Conservation (phyloP, 2,888 invertebrate genomes). For the Auanema sp. region DNA sequence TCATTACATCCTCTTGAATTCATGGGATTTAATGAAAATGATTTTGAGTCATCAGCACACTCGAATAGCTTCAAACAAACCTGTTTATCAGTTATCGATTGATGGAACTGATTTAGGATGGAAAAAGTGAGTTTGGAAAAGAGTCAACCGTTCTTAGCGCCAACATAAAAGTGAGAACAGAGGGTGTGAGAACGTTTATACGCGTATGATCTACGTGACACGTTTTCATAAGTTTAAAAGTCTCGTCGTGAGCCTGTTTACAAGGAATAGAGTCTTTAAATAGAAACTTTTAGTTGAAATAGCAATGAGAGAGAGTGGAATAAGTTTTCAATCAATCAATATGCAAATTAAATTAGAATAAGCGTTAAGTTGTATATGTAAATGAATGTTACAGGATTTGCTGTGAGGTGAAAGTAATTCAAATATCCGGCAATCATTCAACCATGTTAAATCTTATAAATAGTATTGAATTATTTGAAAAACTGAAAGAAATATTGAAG, state of each 20-base stretch:
- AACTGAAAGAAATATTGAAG: conserved; percentile 5
- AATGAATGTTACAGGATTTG: too few relatives aligned
- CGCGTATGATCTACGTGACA: too few relatives aligned
- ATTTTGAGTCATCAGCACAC: neutral
- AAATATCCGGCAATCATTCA: conserved; percentile 1
- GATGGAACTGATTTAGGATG: conserved; percentile 43
- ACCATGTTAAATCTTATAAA: conserved; percentile 2
- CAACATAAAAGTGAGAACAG: too few relatives aligned
- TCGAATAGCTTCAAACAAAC: neutral
- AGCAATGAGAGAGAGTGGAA: neutral
- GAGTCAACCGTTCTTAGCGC: too few relatives aligned
- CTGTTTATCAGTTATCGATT: conserved; percentile 22
- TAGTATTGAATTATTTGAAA: neutral
- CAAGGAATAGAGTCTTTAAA: too few relatives aligned
- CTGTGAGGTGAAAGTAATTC: neutral
- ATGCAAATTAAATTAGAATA: too few relatives aligned
- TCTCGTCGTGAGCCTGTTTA: too few relatives aligned
- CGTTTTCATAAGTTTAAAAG: too few relatives aligned
- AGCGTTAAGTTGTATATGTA: too few relatives aligned
- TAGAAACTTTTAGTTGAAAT: neutral
- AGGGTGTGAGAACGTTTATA: too few relatives aligned
- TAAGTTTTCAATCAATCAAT: too few relatives aligned
- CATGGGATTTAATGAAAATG: conserved; percentile 20
- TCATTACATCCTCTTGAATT: conserved; percentile 2
- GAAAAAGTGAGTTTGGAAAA: conserved; percentile 19